Percentiles rank a stretch among this genome's conserved stretches.
phyloP scores from a whole-genome alignment of 2,888 invertebrate genomes.

The Dryococelus australis region DNA sequence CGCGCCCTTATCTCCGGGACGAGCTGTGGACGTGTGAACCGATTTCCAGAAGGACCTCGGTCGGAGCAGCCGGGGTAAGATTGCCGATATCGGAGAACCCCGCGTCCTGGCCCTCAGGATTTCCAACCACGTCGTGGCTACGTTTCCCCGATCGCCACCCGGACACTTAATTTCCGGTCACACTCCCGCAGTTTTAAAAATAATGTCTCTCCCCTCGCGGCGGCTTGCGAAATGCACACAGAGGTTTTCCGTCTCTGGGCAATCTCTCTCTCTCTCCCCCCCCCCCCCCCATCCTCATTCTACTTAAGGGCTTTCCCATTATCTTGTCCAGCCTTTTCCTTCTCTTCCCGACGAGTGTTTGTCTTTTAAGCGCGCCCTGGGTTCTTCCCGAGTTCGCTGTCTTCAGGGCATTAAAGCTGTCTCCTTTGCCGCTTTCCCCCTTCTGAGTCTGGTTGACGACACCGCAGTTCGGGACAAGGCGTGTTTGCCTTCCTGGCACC shows the following conservation, averaged over 20 bases:
- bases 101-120: not conserved
- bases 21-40: not conserved
- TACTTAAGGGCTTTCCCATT: not conserved
- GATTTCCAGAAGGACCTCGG: too few species aligned
- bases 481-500: too few species aligned
- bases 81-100: not conserved
- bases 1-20: not conserved
- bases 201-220: not conserved
- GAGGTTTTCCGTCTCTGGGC: not conserved
- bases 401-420: too few species aligned
- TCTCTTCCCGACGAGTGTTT: not conserved
- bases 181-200: not conserved
- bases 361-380: too few species aligned
- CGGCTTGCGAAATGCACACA: not conserved
- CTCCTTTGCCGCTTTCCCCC: too few species aligned
- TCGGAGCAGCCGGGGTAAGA: too few species aligned
- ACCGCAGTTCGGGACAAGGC: too few species aligned
- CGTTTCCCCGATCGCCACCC: not conserved
- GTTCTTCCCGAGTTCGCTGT: too few species aligned
- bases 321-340: not conserved
- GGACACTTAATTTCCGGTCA: conserved; percentile 16
- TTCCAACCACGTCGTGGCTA: not conserved
- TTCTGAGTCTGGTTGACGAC: too few species aligned
- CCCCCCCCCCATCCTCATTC: too few species aligned
- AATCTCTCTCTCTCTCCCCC: not conserved